A percentile compares a stretch with the other conserved stretches of the same genome.
phyloP scores from a whole-genome alignment of 2,797 vertebrate species.

The Arnoldichthys spilopterus region DNA sequence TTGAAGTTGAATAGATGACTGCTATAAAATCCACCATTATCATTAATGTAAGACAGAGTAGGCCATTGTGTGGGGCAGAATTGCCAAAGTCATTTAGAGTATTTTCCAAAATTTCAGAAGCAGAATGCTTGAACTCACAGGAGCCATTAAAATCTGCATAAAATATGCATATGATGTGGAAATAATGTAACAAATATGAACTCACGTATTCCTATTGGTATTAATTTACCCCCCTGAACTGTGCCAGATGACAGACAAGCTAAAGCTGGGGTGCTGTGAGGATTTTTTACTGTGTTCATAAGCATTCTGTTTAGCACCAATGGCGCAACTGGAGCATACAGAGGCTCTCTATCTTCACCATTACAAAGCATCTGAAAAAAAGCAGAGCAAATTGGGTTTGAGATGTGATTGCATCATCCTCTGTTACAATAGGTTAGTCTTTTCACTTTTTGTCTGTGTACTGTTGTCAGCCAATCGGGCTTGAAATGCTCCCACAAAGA shows the following conservation, averaged over 20 bases:
- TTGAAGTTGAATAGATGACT: conserved; percentile 31
- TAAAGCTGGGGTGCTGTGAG: not conserved
- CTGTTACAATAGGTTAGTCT: conserved; percentile 1
- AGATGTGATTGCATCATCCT: conserved; percentile 8
- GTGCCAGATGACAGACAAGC: not conserved
- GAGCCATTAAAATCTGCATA: conserved; percentile 62
- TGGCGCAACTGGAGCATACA: not conserved
- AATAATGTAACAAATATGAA: conserved; percentile 6
- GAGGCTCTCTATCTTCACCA: not conserved
- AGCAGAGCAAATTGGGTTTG: not conserved
- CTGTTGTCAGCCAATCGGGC: not conserved
- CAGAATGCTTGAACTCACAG: conserved; percentile 56
- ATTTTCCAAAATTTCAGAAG: conserved; percentile 49
- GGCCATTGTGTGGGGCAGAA: conserved; percentile 26
- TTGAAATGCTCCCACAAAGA: not conserved
- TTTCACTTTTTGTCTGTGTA: not conserved
- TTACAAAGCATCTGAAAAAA: not conserved
- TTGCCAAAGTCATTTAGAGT: conserved; percentile 60
- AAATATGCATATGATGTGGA: conserved; percentile 59
- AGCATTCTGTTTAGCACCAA: not conserved
- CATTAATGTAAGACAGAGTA: conserved; percentile 55
- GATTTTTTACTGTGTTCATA: not conserved
- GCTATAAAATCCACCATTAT: conserved; percentile 53
- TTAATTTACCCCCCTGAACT: not conserved
- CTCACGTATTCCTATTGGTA: not conserved